Conservation (phyloP, 1,140 invertebrate species). For the Heliconius nattereri region DNA sequence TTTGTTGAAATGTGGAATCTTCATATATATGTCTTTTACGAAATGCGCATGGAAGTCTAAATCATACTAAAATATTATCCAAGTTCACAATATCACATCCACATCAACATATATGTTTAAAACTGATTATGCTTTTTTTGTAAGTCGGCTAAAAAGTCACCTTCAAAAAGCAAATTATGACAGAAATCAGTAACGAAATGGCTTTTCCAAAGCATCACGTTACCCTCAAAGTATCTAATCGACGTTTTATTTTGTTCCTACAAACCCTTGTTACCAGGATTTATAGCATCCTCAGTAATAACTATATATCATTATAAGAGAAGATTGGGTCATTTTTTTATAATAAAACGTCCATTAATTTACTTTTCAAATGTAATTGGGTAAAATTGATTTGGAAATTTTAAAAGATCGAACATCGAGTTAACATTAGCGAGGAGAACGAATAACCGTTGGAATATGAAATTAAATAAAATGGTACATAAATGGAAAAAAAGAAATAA, state of each 20-base stretch:
- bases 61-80: neutral
- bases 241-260: conserved; percentile 27
- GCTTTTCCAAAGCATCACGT: neutral
- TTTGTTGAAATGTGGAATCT: no score
- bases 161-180: neutral
- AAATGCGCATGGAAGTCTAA: no score
- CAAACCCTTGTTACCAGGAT: conserved; percentile 32
- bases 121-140: neutral
- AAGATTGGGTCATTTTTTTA: neutral
- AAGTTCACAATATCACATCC: no score
- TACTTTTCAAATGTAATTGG: neutral
- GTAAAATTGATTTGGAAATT: neutral
- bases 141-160: neutral
- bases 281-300: conserved; percentile 33
- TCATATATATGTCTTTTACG: no score
- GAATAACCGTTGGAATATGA: no score
- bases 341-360: neutral
- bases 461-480: no score
- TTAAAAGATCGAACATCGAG: neutral
- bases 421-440: no score
- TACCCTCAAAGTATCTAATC: conserved; percentile 19
- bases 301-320: conserved; percentile 2
- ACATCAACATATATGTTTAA: neutral
- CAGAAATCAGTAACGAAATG: neutral
- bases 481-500: neutral